phyloP scores from a whole-genome alignment of 2,888 invertebrate genomes.

The Lissonota sp. region DNA sequence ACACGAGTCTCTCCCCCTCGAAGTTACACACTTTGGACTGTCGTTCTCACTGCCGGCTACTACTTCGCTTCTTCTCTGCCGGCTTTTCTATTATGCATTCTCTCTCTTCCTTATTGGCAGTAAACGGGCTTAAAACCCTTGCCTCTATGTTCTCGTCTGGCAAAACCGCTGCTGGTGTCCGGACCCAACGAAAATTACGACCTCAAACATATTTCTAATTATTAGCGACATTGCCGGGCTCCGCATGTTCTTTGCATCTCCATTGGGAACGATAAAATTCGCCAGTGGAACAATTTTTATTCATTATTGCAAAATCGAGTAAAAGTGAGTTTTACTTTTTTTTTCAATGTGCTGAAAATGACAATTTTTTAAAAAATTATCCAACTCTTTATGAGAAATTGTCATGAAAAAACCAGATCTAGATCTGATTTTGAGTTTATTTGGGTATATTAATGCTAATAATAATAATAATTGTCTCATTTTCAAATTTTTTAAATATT shows the following conservation, averaged over 20 bases:
- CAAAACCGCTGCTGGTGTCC: constrained; percentile 54
- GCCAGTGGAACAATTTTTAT: too few relatives aligned
- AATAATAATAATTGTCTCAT: too few relatives aligned
- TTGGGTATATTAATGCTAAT: too few relatives aligned
- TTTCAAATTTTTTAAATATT: too few relatives aligned
- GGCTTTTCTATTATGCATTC: constrained; percentile 80
- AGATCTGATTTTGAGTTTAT: too few relatives aligned
- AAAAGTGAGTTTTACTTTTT: too few relatives aligned
- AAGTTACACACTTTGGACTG: constrained; percentile 75
- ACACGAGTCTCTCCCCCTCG: constrained; percentile 70
- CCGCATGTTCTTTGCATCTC: constrained; percentile 21
- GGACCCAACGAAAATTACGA: constrained; percentile 73
- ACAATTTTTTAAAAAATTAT: too few relatives aligned
- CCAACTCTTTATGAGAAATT: too few relatives aligned
- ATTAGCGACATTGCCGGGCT: constrained; percentile 63
- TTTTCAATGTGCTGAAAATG: too few relatives aligned
- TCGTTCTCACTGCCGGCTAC: constrained; percentile 61
- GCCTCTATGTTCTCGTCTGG: constrained; percentile 56
- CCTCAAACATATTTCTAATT: constrained; percentile 81
- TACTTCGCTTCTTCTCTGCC: not conserved
- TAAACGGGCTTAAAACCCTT: constrained; percentile 77
- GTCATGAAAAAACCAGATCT: too few relatives aligned
- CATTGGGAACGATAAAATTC: constrained; percentile 20
- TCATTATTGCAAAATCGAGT: too few relatives aligned
- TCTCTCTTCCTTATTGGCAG: constrained; percentile 81